phyloP scores from a whole-genome alignment of 2,113 vertebrate genomes.

The Bos javanicus region DNA sequence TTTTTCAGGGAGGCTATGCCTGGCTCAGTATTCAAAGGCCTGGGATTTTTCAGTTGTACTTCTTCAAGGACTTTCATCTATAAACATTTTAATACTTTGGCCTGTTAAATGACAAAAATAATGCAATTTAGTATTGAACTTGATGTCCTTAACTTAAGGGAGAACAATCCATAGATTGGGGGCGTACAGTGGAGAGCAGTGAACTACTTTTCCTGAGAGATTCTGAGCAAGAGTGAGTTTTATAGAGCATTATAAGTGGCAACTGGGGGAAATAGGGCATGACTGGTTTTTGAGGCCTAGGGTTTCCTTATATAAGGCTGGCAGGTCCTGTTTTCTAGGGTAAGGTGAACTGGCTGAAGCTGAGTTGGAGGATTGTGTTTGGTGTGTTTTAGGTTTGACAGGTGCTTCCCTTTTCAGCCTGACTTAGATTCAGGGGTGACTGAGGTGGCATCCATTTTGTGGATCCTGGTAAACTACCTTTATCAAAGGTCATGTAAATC shows the following conservation, averaged over 20 bases:
- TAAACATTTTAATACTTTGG: conserved; percentile 1
- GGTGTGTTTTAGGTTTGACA: background rate
- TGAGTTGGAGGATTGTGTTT: background rate
- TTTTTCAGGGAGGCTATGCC: background rate
- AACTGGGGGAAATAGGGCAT: background rate
- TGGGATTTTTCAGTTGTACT: background rate
- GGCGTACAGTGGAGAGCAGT: background rate
- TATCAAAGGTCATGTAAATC: background rate
- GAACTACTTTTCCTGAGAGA: background rate
- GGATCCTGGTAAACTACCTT: background rate
- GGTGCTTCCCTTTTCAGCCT: background rate
- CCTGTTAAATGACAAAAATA: background rate
- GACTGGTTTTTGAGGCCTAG: background rate
- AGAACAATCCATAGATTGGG: background rate
- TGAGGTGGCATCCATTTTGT: background rate
- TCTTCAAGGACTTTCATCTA: background rate
- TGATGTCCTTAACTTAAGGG: background rate
- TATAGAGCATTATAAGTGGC: background rate
- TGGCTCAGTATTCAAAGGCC: background rate
- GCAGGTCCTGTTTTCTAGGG: background rate
- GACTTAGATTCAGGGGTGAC: background rate
- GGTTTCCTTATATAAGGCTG: background rate
- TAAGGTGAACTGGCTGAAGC: background rate
- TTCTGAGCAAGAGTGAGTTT: background rate
- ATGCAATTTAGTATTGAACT: background rate